Evolutionary conservation across 2,888 invertebrate genomes (phyloP).

Genomic region (Salpingus planirostris): DNA sequence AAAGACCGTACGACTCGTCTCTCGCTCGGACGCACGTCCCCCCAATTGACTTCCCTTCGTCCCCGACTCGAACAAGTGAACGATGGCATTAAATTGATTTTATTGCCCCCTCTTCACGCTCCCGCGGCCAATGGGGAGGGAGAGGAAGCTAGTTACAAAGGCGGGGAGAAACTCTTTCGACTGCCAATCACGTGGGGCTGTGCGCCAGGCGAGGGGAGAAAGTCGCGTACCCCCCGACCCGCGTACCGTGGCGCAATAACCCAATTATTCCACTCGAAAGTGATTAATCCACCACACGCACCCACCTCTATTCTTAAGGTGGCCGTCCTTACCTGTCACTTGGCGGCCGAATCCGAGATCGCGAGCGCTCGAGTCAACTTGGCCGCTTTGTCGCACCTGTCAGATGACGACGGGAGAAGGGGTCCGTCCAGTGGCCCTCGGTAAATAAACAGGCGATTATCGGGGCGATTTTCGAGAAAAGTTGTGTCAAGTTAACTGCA

Average conservation of each 20-base stretch:
- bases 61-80: conserved; percentile 31
- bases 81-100: conserved; percentile 44
- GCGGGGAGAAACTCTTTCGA: conserved; percentile 35
- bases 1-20: conserved; percentile 12
- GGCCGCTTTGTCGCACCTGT: no score
- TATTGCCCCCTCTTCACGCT: conserved; percentile 39
- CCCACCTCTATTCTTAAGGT: no score
- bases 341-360: no score
- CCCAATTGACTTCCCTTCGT: conserved; percentile 23
- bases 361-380: no score
- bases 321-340: no score
- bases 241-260: conserved; percentile 14
- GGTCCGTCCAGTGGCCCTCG: no score
- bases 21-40: conserved; percentile 17
- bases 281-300: no score
- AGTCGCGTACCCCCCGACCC: conserved; percentile 20
- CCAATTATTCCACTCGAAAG: conserved; percentile 32
- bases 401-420: no score
- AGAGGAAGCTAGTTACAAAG: conserved; percentile 32
- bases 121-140: conserved; percentile 32
- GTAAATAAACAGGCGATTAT: not conserved
- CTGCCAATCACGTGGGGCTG: conserved; percentile 34
- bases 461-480: not conserved
- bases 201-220: conserved; percentile 19
- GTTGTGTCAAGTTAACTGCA: not conserved